phyloP scores from a whole-genome alignment of 2,888 invertebrate species.

The Norana najaformis region DNA sequence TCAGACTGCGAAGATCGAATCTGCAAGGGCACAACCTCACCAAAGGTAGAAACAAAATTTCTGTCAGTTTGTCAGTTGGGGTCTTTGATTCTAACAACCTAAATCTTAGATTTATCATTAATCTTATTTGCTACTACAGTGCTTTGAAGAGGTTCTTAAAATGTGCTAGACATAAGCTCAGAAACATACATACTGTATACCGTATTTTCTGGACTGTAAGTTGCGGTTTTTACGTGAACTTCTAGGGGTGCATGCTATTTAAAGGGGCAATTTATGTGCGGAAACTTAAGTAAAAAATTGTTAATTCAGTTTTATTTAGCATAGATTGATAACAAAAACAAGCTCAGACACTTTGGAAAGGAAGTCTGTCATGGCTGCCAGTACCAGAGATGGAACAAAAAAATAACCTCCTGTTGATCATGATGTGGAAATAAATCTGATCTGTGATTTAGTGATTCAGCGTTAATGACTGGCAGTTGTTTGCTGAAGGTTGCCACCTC shows the following conservation, averaged over 20 bases:
- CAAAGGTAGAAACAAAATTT: background rate
- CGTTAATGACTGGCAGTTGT: background rate
- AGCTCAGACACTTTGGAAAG: background rate
- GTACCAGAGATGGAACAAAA: background rate
- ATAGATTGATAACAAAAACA: too few species aligned
- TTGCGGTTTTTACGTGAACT: too few species aligned
- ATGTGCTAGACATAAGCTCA: too few species aligned
- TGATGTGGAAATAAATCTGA: background rate
- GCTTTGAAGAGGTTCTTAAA: too few species aligned
- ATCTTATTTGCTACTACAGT: too few species aligned
- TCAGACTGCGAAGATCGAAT: constrained; percentile 17
- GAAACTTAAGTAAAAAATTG: too few species aligned
- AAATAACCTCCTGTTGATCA: background rate
- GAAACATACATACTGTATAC: too few species aligned
- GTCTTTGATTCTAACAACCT: background rate
- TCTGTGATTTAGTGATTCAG: background rate
- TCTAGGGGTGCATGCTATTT: too few species aligned
- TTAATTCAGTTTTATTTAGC: too few species aligned
- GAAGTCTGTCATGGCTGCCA: background rate
- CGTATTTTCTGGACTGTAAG: too few species aligned
- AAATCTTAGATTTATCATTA: too few species aligned
- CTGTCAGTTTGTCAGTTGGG: background rate
- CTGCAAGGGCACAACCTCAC: background rate
- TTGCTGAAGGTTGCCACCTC: background rate
- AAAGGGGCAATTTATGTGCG: too few species aligned